phyloP scores from a whole-genome alignment of 2,797 vertebrate species.

The Varecia variegata region DNA sequence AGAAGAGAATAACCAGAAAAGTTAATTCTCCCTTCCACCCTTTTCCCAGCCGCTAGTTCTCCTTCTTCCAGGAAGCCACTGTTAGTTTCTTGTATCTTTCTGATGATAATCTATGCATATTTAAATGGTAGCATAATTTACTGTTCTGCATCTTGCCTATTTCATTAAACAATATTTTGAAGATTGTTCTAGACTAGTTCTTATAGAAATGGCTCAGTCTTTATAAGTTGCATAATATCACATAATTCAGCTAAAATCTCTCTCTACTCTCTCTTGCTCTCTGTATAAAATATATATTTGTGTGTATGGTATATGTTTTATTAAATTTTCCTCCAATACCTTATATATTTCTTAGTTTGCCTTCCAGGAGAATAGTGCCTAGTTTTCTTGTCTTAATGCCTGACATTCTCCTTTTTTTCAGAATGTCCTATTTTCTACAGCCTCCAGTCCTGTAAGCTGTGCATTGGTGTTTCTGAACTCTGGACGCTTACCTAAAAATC shows the following conservation, averaged over 20 bases:
- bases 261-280: neutral
- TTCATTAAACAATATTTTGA: slow-evolving; percentile 22
- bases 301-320: neutral
- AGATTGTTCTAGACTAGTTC: neutral
- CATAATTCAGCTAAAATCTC: neutral
- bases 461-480: neutral
- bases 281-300: neutral
- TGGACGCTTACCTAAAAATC: neutral
- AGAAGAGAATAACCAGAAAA: neutral
- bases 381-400: neutral
- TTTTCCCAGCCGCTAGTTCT: neutral
- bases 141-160: neutral
- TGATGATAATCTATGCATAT: neutral
- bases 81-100: neutral
- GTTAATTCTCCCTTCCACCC: neutral
- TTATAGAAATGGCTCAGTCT: neutral
- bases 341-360: neutral
- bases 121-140: neutral
- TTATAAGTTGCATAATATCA: neutral
- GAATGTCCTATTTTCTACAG: neutral
- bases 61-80: neutral
- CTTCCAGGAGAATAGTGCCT: neutral
- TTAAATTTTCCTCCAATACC: neutral
- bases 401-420: neutral
- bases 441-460: neutral